Evolutionary conservation across 1,140 invertebrate genomes (phyloP), one percentile per base, ranked within the genome.

Genomic region (Ceratosolen fusciceps): DNA sequence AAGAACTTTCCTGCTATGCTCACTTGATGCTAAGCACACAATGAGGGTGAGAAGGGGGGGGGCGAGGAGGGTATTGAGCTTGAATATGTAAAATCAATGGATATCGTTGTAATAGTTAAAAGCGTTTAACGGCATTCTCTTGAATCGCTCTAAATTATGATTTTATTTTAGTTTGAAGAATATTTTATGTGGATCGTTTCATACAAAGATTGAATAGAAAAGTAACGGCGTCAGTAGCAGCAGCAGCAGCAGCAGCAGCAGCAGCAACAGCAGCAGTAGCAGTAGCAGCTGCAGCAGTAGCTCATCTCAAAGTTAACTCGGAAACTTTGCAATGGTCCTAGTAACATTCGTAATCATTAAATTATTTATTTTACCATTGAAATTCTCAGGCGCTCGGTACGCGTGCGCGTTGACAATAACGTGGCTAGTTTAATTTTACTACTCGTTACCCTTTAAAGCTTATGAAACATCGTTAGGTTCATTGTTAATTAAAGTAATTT

Each of bases 341-440:
- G 47, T 67, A 74, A 19, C 49, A 73, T 68, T 79, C 71, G 47
- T 79, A 74, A 73, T 56, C 26, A 16, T 74, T 37, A 74, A 74
- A 74, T 37, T 74, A 79, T 79, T 74, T 74, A 79, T 79, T 70
- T 74, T 79, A 75, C 39, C 65, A 75, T 80, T 80, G 39, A 60
- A 75, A 75, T 80, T 80, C 10, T 75, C 65, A 80, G 60, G 73
- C 54, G 65, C 26, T 70, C 39, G 14, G 37, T 60, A 34, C 16
- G 31, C 24, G 62, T 37, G 31, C 74, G 79, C 68, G 67, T 49
- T 62, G 79, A 80, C 74, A 80, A 80, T 80, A 80, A 80, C 73
- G 67, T 72, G 79, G 67, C 31, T 80, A 80, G 79, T 65, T 80
- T 80, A 80, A 76, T 80, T 80, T 76, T 80, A 80, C 47, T 67